These are phyloP conservation scores for Saccopteryx bilineata DNA, from an alignment of 2,113 vertebrate genomes.

Conservation along the genomic window DNA sequence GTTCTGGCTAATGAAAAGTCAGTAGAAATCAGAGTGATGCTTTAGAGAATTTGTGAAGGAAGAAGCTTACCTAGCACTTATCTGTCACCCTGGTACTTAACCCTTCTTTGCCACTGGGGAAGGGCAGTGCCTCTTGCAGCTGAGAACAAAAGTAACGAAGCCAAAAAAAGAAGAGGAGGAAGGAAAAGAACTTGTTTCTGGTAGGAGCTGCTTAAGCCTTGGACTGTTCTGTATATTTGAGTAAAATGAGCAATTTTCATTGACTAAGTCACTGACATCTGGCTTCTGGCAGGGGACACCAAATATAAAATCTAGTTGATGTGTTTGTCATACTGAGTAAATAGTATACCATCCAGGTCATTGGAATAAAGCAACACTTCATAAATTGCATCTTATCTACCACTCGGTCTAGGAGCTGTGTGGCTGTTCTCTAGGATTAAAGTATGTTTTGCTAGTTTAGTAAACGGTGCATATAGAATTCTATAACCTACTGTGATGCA, in stretches of 20 bases:
- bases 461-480: not conserved
- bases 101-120: not conserved
- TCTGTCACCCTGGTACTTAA: not conserved
- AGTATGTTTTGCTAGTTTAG: not conserved
- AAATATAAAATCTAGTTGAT: not conserved
- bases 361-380: not conserved
- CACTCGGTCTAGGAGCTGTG: not conserved
- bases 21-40: not conserved
- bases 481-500: not conserved
- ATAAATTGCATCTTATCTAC: not conserved
- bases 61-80: not conserved
- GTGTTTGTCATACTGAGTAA: not conserved
- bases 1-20: not conserved
- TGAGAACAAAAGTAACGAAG: not conserved
- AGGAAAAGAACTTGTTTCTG: not conserved
- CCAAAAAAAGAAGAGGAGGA: not conserved
- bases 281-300: not conserved
- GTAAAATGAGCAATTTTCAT: slow-evolving; percentile 27
- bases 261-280: not conserved
- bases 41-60: not conserved
- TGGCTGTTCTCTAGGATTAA: not conserved
- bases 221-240: not conserved
- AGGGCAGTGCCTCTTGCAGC: not conserved
- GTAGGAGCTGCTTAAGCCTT: not conserved
- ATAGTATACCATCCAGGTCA: not conserved